phyloP scores from a whole-genome alignment of 2,113 vertebrate species.

The Mionectes macconnelli region DNA sequence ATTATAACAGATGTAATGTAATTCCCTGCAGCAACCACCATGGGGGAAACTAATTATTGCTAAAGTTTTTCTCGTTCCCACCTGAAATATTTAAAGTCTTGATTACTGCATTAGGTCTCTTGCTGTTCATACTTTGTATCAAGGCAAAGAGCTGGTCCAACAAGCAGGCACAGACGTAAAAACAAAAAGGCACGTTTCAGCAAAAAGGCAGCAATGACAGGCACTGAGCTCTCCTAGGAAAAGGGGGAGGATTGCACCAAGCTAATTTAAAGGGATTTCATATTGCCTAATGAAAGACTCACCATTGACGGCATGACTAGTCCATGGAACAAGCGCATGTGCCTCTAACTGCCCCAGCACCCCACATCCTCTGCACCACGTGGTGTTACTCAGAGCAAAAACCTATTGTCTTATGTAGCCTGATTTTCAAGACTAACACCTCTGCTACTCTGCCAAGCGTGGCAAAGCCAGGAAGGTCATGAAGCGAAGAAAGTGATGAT shows the following conservation, averaged over 20 bases:
- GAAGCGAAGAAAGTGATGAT: fast-evolving
- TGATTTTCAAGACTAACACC: background rate
- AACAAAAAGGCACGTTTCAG: slow-evolving; percentile 22
- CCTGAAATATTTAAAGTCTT: slow-evolving; percentile 55
- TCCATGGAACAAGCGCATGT: background rate
- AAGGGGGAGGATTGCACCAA: background rate
- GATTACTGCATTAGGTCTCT: slow-evolving; percentile 33
- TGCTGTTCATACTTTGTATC: background rate
- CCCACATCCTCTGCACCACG: background rate
- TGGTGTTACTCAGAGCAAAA: background rate
- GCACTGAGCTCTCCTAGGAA: background rate
- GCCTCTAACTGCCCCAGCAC: background rate
- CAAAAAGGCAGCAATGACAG: background rate
- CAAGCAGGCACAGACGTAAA: background rate
- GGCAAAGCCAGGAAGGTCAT: background rate
- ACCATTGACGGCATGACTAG: background rate
- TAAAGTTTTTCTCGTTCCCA: slow-evolving; percentile 23
- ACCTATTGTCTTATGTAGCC: background rate
- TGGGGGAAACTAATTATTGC: slow-evolving; percentile 29
- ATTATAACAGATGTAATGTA: background rate
- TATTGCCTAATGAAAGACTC: slow-evolving; percentile 17
- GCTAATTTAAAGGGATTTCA: slow-evolving; percentile 12
- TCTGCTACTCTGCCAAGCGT: background rate
- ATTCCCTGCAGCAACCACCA: slow-evolving; percentile 27
- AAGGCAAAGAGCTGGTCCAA: background rate